Base-by-base conservation (phyloP, 1,140 invertebrate species). In the Zophobas atratus region DNA sequence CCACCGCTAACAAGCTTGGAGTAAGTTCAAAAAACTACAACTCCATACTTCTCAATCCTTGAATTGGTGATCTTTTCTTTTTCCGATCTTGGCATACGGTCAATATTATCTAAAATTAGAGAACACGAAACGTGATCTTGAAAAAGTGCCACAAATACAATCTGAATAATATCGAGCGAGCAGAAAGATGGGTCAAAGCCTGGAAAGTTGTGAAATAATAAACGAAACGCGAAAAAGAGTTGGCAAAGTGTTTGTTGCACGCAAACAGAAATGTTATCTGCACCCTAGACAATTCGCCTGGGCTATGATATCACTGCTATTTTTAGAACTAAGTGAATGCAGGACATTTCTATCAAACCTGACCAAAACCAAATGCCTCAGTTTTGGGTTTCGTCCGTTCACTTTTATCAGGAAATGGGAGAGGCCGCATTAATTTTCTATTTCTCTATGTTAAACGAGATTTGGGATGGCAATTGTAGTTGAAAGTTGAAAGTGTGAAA, bases 81-180 rank as follows among this genome's bases (percentile, higher is more conserved):
- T 53, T 38, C 51, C 36, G n/a, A 35, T 36, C 33, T 74, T 74
- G 51, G 51, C 71, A 74, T 5, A n/a, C 0, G 1, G 51, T 74
- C 71, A 57, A 53, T 74, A 55, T 74, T 53, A 41, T 55, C 51
- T 57, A 72, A 72, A 72, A 55, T 34, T 72, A 51, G 70, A 74
- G 8, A 63, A 63, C 60, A 67, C 33, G 39, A 39, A 32, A 43
- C 38, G 60, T 67, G 60, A 67, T 67, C 60, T 67, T 67, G 60
- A 67, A 67, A 67, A 67, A 67, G 39, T 67, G 60, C 60, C 60
- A 67, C 43, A 67, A 67, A 67, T 43, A 67, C 39, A 48, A 74
- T 43, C 39, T n/a, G 39, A 56, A 55, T 20, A 56, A 38, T 38
- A 51, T 72, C 38, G 20, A 39, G 8, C 48, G 41, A 6, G 35